A percentile compares a stretch with the other conserved stretches of the same genome.
Evolutionary conservation across 2,113 vertebrate species (phyloP).

Genomic region (Thinocorus orbignyianus): DNA sequence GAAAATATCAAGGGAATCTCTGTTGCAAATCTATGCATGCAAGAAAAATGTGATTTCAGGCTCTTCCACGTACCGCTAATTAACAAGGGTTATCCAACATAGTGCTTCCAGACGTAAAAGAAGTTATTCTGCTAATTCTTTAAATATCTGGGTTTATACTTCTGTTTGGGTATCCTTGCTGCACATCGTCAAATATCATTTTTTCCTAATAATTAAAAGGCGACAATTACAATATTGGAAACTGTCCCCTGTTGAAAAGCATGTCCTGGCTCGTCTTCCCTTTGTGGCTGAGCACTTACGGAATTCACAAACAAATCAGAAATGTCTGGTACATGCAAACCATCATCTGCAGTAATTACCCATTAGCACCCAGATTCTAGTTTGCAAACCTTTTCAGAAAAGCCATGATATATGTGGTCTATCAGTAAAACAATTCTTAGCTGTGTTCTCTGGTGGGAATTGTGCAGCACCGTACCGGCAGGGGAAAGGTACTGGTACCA

Average conservation of each 20-base stretch:
- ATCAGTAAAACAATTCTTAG: rapidly evolving
- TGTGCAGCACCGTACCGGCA: rapidly evolving
- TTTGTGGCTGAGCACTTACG: no score
- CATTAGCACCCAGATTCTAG: neutral
- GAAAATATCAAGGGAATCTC: neutral
- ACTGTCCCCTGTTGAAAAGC: neutral
- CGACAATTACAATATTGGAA: neutral
- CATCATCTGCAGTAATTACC: neutral
- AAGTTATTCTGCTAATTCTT: neutral
- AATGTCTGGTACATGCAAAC: neutral
- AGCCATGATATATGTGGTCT: rapidly evolving
- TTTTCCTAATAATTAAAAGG: neutral
- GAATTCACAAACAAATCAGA: neutral
- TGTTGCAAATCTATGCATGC: neutral
- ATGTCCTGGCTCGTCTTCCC: neutral
- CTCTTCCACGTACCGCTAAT: neutral
- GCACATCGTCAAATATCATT: neutral
- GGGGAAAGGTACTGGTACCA: neutral
- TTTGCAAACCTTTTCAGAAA: neutral
- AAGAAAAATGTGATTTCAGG: neutral
- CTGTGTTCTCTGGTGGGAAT: neutral
- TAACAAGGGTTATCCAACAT: neutral
- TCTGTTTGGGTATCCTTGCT: neutral
- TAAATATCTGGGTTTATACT: neutral
- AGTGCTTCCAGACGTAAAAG: neutral